phyloP scores from a whole-genome alignment of 2,113 vertebrate genomes.

The Pygoscelis adeliae region DNA sequence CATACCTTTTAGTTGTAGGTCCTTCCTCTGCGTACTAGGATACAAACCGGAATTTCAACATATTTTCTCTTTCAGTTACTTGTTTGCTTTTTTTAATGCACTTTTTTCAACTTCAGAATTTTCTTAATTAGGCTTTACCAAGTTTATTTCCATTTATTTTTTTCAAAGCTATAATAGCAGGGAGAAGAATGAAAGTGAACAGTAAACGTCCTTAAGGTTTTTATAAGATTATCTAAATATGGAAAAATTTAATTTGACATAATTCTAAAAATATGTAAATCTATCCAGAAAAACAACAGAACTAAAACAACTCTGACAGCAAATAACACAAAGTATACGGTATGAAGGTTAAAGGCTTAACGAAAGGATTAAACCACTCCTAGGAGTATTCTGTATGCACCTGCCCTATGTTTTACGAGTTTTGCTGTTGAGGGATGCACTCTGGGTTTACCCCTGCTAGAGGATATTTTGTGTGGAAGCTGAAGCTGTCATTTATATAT shows the following conservation, averaged over 20 bases:
- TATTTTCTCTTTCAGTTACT: neutral
- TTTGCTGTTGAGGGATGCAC: neutral
- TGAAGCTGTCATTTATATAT: neutral
- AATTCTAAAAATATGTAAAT: neutral
- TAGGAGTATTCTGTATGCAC: neutral
- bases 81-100: neutral
- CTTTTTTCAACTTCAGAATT: neutral
- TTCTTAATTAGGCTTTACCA: neutral
- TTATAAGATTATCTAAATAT: neutral
- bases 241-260: neutral
- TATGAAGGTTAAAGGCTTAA: neutral
- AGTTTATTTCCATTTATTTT: neutral
- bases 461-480: neutral
- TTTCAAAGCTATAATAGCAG: neutral
- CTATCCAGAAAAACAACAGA: neutral
- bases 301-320: neutral
- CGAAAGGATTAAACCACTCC: neutral
- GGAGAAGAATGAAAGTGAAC: neutral
- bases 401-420: neutral
- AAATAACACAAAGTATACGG: neutral
- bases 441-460: neutral
- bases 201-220: neutral
- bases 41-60: neutral
- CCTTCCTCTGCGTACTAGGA: neutral
- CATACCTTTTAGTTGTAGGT: neutral